Percentiles rank a stretch among this genome's conserved stretches.
Conservation (phyloP, 2,888 invertebrate species). For the Eulithis prunata region DNA sequence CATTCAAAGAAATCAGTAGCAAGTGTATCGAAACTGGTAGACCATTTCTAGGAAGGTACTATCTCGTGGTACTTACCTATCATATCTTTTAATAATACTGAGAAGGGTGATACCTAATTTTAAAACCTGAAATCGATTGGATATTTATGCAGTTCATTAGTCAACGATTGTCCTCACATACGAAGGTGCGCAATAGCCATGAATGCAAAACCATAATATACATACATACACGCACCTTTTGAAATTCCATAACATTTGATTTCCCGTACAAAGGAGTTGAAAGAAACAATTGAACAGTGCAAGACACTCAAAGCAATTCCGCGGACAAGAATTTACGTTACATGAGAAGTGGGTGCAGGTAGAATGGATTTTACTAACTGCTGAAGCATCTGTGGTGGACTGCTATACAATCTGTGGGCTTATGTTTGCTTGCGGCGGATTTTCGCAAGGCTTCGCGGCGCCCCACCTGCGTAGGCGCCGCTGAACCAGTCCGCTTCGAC, state of each 20-base stretch:
- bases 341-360: conserved; percentile 23
- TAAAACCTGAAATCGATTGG: neutral
- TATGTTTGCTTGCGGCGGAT: conserved; percentile 53
- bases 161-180: conserved; percentile 15
- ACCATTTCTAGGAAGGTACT: neutral
- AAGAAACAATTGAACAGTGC: conserved; percentile 29
- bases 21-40: neutral
- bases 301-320: conserved; percentile 24
- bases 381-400: conserved; percentile 14
- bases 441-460: conserved; percentile 80
- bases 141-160: conserved; percentile 3
- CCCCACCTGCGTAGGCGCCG: conserved; percentile 74
- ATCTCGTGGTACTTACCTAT: too few relatives aligned
- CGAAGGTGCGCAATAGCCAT: conserved; percentile 23
- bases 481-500: conserved; percentile 59
- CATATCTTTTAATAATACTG: too few relatives aligned
- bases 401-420: conserved; percentile 28
- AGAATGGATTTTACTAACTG: conserved; percentile 14
- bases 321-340: conserved; percentile 16
- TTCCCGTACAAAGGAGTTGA: conserved; percentile 16
- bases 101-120: too few relatives aligned
- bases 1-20: conserved; percentile 19
- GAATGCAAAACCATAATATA: conserved; percentile 13
- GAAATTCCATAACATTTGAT: conserved; percentile 8
- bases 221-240: conserved; percentile 7